These are phyloP conservation scores for Xenotilapia leptura DNA, from an alignment of 2,113 vertebrate species.

Conservation along the genomic window DNA sequence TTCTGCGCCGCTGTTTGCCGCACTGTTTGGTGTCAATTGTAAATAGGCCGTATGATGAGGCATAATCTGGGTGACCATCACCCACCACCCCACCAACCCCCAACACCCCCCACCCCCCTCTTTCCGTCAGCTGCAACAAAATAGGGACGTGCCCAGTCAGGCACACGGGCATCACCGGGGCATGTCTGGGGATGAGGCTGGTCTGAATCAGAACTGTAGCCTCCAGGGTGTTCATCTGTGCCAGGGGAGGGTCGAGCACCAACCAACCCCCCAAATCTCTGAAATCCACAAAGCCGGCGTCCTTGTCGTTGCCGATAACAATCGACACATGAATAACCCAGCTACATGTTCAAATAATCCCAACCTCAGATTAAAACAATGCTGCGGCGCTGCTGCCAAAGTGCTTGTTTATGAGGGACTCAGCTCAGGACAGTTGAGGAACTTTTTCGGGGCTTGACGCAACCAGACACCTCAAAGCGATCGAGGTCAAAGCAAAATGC, in stretches of 20 bases:
- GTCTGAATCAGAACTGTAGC: conserved; percentile 43
- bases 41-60: conserved; percentile 56
- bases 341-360: background rate
- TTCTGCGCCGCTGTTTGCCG: background rate
- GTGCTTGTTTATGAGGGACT: background rate
- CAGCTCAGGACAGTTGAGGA: background rate
- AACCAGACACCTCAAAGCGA: background rate
- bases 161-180: conserved; percentile 51
- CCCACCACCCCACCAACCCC: background rate
- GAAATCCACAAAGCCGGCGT: background rate
- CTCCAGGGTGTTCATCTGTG: conserved; percentile 18
- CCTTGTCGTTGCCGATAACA: background rate
- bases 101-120: background rate
- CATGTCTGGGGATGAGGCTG: conserved; percentile 46
- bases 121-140: conserved; percentile 1
- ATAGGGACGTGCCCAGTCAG: conserved; percentile 51
- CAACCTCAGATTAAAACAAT: background rate
- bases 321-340: background rate
- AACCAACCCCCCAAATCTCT: background rate
- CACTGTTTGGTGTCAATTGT: conserved; percentile 39
- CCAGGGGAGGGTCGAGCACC: background rate
- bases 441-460: background rate
- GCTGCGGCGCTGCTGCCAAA: background rate
- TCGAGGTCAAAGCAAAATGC: background rate
- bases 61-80: conserved; percentile 57